These are phyloP conservation scores for Echeneis naucrates DNA, from an alignment of 2,797 vertebrate species.

Conservation along the genomic window DNA sequence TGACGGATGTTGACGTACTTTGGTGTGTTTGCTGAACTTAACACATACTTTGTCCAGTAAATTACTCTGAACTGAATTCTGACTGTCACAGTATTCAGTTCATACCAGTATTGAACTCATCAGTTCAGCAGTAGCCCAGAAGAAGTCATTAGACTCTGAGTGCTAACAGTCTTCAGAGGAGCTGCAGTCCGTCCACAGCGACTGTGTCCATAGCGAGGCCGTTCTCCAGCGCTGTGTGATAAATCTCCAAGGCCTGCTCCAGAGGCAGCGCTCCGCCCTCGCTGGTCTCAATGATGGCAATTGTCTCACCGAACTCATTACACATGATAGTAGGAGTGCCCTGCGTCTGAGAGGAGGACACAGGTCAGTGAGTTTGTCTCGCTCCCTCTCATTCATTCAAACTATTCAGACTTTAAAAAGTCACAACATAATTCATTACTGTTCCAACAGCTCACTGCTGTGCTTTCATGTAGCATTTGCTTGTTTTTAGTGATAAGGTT, in stretches of 20 bases:
- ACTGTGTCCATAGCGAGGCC: slow-evolving; percentile 79
- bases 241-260: slow-evolving; percentile 92
- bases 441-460: not conserved
- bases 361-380: not conserved
- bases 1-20: slow-evolving; percentile 38
- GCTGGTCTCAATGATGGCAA: slow-evolving; percentile 92
- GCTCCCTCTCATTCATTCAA: not conserved
- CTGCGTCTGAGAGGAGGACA: slow-evolving; percentile 63
- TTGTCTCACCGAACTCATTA: slow-evolving; percentile 93
- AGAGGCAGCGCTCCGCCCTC: slow-evolving; percentile 87
- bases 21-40: slow-evolving; percentile 53
- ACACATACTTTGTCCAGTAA: slow-evolving; percentile 16
- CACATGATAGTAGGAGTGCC: slow-evolving; percentile 91
- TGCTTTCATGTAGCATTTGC: not conserved
- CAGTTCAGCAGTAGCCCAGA: not conserved
- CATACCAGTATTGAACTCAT: slow-evolving; percentile 1
- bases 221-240: slow-evolving; percentile 89
- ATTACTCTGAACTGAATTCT: slow-evolving; percentile 1
- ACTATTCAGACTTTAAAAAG: not conserved
- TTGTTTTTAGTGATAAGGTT: not conserved
- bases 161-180: slow-evolving; percentile 60
- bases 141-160: not conserved
- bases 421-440: not conserved
- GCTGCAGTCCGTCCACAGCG: slow-evolving; percentile 80
- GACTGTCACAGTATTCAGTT: slow-evolving; percentile 28